These are phyloP conservation scores for Dendrolimus punctatus DNA, from an alignment of 1,140 invertebrate genomes.

Conservation along the genomic window DNA sequence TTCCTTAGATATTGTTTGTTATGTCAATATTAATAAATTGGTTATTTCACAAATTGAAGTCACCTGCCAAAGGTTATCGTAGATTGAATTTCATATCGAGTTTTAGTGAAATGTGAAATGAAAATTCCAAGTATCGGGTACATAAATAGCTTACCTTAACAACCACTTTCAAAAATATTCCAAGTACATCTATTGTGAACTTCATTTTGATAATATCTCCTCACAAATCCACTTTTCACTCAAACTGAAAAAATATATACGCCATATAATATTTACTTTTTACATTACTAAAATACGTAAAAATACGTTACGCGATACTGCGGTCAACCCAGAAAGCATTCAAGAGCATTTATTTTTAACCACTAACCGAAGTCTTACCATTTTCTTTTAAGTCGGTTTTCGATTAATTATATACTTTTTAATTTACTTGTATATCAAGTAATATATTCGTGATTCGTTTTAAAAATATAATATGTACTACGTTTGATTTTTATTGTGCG, in stretches of 20 bases:
- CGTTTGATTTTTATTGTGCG: constrained; percentile 51
- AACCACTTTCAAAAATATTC: constrained; percentile 68
- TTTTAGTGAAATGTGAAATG: neutral
- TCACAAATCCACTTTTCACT: constrained; percentile 24
- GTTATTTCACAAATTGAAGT: neutral
- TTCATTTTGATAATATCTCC: constrained; percentile 55
- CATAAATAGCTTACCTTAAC: constrained; percentile 54
- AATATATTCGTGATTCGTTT: constrained; percentile 32
- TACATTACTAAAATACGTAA: too few species aligned
- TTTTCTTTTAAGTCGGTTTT: constrained; percentile 5
- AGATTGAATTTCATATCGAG: neutral
- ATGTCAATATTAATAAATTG: too few species aligned
- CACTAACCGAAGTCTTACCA: constrained; percentile 26
- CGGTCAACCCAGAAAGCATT: constrained; percentile 2
- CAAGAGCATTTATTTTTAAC: constrained; percentile 27
- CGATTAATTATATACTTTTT: too few species aligned
- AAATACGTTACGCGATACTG: neutral
- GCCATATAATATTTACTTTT: constrained; percentile 7
- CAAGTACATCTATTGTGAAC: constrained; percentile 67
- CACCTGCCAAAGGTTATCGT: neutral
- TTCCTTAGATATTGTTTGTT: too few species aligned
- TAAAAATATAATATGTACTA: constrained; percentile 62
- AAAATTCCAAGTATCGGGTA: neutral
- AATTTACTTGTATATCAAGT: constrained; percentile 7
- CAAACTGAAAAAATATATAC: constrained; percentile 43